phyloP scores from a whole-genome alignment of 2,888 invertebrate genomes.

The Temnothorax rugatulus region DNA sequence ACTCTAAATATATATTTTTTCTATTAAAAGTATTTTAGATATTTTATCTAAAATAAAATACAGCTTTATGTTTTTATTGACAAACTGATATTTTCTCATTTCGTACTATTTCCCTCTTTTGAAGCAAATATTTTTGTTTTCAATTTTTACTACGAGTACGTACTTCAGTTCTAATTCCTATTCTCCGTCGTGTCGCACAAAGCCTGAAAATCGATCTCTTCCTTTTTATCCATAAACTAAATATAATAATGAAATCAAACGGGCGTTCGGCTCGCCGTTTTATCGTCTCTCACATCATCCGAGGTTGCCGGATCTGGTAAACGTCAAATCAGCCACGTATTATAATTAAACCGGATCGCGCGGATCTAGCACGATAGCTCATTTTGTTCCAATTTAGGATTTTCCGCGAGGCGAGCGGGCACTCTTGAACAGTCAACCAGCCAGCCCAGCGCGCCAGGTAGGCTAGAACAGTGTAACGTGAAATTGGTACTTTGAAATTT shows the following conservation, averaged over 20 bases:
- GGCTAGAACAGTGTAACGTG: constrained; percentile 83
- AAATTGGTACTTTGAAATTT: constrained; percentile 86
- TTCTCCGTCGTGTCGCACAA: background rate
- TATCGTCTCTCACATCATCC: background rate
- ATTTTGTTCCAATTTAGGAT: constrained; percentile 81
- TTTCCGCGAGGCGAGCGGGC: constrained; percentile 75
- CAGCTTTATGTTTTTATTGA: background rate
- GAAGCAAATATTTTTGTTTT: background rate
- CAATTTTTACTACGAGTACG: background rate
- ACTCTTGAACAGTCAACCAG: constrained; percentile 74
- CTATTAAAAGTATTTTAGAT: background rate
- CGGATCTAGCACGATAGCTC: constrained; percentile 69
- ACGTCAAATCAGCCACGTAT: constrained; percentile 43
- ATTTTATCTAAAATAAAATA: background rate
- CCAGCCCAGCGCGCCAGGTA: constrained; percentile 67
- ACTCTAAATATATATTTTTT: background rate
- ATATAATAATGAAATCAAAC: constrained; percentile 11
- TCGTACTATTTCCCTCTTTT: background rate
- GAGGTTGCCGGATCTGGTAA: constrained; percentile 15
- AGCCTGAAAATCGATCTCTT: background rate
- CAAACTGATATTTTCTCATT: background rate
- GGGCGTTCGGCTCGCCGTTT: background rate
- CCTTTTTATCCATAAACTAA: constrained; percentile 11
- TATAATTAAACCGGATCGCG: constrained; percentile 66
- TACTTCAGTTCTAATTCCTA: background rate